Evolutionary conservation across 2,797 vertebrate species (phyloP).

Genomic region (Nothura maculosa): DNA sequence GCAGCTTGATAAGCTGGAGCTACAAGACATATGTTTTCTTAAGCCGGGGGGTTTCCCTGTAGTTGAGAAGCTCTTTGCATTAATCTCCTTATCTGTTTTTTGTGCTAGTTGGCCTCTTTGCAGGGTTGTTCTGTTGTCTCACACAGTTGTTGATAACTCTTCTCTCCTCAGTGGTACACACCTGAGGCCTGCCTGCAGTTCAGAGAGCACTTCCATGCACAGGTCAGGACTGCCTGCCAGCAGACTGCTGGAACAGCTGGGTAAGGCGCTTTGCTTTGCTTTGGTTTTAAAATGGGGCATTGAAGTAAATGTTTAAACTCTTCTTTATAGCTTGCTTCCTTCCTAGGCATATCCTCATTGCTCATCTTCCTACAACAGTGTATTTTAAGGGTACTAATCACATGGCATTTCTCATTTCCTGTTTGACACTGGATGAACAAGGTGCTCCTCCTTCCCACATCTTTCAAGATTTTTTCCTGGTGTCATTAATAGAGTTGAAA

Average conservation of each 20-base stretch:
- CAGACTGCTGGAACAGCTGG: constrained; percentile 76
- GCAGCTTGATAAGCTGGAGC: neutral
- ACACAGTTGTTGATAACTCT: neutral
- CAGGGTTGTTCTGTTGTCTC: neutral
- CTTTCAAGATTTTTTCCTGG: neutral
- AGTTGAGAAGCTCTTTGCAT: neutral
- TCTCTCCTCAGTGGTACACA: constrained; percentile 85
- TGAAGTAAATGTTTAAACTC: neutral
- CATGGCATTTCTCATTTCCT: neutral
- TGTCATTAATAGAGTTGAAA: neutral
- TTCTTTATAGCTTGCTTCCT: neutral
- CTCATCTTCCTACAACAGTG: neutral
- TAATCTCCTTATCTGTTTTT: neutral
- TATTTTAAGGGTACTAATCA: neutral
- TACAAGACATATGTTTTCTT: neutral
- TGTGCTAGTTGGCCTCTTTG: neutral
- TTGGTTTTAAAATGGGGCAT: neutral
- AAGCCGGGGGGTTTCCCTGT: neutral
- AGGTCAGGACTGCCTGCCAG: constrained; percentile 81
- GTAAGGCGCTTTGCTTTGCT: constrained; percentile 74
- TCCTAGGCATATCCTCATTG: neutral
- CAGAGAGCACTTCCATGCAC: constrained; percentile 85
- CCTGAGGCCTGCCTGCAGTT: constrained; percentile 87
- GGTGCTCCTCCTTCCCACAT: neutral
- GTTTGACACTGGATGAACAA: neutral